Percentiles rank a stretch among this genome's conserved stretches.
phyloP scores from a whole-genome alignment of 2,888 invertebrate genomes.

The Microplitis deprimator region DNA sequence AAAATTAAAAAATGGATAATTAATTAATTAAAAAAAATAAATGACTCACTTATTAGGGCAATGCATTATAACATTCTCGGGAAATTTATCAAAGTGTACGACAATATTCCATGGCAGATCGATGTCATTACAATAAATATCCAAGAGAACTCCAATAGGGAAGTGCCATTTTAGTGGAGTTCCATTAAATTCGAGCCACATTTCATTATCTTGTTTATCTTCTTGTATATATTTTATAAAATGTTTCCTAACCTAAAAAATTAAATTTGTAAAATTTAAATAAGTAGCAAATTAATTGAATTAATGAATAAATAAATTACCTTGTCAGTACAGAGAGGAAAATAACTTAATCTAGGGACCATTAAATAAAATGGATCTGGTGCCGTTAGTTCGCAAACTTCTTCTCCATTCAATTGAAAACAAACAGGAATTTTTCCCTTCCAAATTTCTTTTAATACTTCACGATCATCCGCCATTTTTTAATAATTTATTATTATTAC shows the following conservation, averaged over 20 bases:
- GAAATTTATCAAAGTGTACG: slow-evolving; percentile 96
- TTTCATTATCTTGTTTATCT: slow-evolving; percentile 84
- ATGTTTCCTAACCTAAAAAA: slow-evolving; percentile 84
- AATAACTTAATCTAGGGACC: slow-evolving; percentile 94
- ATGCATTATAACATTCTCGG: slow-evolving; percentile 89
- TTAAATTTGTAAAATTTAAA: slow-evolving; percentile 2
- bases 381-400: slow-evolving; percentile 89
- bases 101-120: slow-evolving; percentile 93
- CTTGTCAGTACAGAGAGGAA: slow-evolving; percentile 95
- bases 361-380: slow-evolving; percentile 95
- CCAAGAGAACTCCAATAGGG: slow-evolving; percentile 89
- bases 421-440: slow-evolving; percentile 95
- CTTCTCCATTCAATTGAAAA: slow-evolving; percentile 90
- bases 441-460: slow-evolving; percentile 95
- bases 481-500: too few relatives aligned
- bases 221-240: slow-evolving; percentile 86
- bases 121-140: slow-evolving; percentile 81
- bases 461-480: slow-evolving; percentile 93
- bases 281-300: too few relatives aligned
- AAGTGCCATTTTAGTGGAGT: slow-evolving; percentile 92
- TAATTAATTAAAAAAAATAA: not conserved
- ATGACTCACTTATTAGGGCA: slow-evolving; percentile 83
- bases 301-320: slow-evolving; percentile 71
- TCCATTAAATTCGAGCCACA: slow-evolving; percentile 96
- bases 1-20: too few relatives aligned